Percentiles rank a stretch among this genome's conserved stretches.
Conservation (phyloP, 2,888 invertebrate species). For the Hemithea aestivaria region DNA sequence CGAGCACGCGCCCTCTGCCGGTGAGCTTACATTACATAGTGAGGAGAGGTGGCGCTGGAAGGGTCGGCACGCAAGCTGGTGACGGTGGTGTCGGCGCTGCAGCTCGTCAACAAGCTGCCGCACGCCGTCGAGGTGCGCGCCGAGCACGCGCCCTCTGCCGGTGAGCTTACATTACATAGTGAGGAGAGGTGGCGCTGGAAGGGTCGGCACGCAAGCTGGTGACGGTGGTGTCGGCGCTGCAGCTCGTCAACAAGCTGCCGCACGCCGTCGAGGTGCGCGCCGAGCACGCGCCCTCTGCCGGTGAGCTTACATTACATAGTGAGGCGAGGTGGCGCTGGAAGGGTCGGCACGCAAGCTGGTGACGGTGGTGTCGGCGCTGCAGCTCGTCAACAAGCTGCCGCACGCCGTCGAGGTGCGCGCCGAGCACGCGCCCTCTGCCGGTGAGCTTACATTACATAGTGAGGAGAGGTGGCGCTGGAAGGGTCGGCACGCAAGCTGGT, state of each 20-base stretch:
- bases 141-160: constrained; percentile 52
- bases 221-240: constrained; percentile 93
- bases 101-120: constrained; percentile 86
- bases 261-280: constrained; percentile 80
- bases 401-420: constrained; percentile 80
- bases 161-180: constrained; percentile 32
- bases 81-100: constrained; percentile 93
- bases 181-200: too few species aligned
- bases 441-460: constrained; percentile 32
- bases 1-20: constrained; percentile 52
- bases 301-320: constrained; percentile 32
- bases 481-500: constrained; percentile 96
- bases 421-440: constrained; percentile 52
- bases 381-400: constrained; percentile 86
- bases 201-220: constrained; percentile 96
- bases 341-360: constrained; percentile 96
- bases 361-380: constrained; percentile 93
- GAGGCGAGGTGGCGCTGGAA: too few species aligned
- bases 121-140: constrained; percentile 80
- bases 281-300: constrained; percentile 52
- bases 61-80: constrained; percentile 96
- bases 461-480: too few species aligned
- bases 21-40: constrained; percentile 32
- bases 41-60: too few species aligned
- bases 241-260: constrained; percentile 86